A percentile compares a stretch with the other conserved stretches of the same genome.
Evolutionary conservation across 2,888 invertebrate species (phyloP).

Genomic region (Caenorhabditis sp.): DNA sequence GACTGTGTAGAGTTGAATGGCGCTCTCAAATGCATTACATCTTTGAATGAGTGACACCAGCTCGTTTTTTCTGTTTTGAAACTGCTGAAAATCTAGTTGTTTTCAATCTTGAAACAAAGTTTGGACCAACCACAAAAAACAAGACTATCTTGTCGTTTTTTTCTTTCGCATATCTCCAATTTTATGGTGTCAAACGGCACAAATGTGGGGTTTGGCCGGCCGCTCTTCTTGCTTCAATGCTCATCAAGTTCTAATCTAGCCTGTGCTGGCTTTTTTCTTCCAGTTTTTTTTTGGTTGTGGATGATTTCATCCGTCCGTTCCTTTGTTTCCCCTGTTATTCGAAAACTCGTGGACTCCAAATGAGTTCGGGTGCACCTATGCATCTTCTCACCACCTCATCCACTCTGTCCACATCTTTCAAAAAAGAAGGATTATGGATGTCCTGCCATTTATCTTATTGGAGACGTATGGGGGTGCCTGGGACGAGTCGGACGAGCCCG

Average conservation of each 20-base stretch:
- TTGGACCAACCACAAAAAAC: constrained; percentile 9
- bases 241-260: constrained; percentile 48
- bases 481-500: too few relatives aligned
- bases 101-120: neutral
- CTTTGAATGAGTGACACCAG: constrained; percentile 15
- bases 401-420: constrained; percentile 1
- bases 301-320: neutral
- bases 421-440: constrained; percentile 1
- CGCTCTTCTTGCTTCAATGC: constrained; percentile 38
- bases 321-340: neutral
- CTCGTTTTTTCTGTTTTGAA: neutral
- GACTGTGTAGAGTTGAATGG: constrained; percentile 12
- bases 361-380: constrained; percentile 31
- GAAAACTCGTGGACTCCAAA: constrained; percentile 16
- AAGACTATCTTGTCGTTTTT: constrained; percentile 13
- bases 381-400: constrained; percentile 23
- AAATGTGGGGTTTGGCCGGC: constrained; percentile 7
- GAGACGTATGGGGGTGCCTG: too few relatives aligned
- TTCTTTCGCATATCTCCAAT: constrained; percentile 6
- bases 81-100: constrained; percentile 1
- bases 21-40: constrained; percentile 42
- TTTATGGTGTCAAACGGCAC: constrained; percentile 41
- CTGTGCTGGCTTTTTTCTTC: too few relatives aligned
- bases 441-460: too few relatives aligned
- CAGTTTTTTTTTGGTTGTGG: constrained; percentile 11